Conservation (phyloP, 1,140 invertebrate species). For the Grapholita molesta region DNA sequence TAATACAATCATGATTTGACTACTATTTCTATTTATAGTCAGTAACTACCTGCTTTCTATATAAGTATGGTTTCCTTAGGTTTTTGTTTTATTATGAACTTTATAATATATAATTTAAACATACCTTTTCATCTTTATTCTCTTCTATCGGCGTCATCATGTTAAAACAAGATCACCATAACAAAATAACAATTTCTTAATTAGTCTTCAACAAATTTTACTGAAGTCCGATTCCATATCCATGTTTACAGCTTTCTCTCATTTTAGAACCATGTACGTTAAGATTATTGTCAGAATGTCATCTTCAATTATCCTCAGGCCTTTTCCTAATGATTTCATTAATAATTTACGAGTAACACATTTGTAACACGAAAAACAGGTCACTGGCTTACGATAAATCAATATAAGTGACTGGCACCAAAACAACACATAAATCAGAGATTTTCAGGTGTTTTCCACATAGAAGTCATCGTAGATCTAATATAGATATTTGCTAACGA, state of each 20-base stretch:
- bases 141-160: constrained; percentile 75
- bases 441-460: background rate
- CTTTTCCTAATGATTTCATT: constrained; percentile 45
- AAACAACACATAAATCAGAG: constrained; percentile 53
- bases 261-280: constrained; percentile 8
- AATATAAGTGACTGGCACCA: constrained; percentile 68
- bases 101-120: constrained; percentile 17
- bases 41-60: too few relatives aligned
- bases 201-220: constrained; percentile 25
- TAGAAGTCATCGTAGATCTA: background rate
- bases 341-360: constrained; percentile 67
- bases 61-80: too few relatives aligned
- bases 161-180: constrained; percentile 61
- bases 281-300: constrained; percentile 25
- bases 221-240: constrained; percentile 17
- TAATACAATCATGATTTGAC: too few relatives aligned
- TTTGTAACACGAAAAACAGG: constrained; percentile 66
- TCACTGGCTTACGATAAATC: constrained; percentile 73
- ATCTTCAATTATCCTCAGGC: constrained; percentile 26
- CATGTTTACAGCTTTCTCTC: background rate
- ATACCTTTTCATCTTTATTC: constrained; percentile 73
- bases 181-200: constrained; percentile 43
- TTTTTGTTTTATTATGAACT: background rate
- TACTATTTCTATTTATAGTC: too few relatives aligned
- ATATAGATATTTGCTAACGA: background rate